Evolutionary conservation across 2,113 vertebrate species (phyloP).

Genomic region (Prinia subflava): DNA sequence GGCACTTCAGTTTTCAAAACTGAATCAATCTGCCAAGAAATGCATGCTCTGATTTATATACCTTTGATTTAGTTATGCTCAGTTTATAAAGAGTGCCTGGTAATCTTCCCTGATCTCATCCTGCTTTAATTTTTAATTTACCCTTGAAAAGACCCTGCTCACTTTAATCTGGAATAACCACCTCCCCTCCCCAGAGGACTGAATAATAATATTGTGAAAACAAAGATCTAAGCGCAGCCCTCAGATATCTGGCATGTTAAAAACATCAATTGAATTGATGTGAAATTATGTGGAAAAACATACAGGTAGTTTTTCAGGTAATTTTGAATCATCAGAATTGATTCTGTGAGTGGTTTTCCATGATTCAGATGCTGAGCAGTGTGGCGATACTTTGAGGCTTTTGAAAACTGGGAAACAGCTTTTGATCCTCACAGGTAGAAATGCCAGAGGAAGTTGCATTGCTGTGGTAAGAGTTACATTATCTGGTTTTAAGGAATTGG

Average conservation of each 20-base stretch:
- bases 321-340: neutral
- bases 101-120: slow-evolving; percentile 2
- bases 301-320: neutral
- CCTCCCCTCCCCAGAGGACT: neutral
- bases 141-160: neutral
- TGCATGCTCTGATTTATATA: neutral
- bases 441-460: neutral
- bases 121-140: slow-evolving; percentile 4
- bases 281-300: neutral
- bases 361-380: neutral
- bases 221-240: neutral
- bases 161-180: neutral
- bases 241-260: neutral
- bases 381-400: neutral
- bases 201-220: neutral
- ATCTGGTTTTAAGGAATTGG: neutral
- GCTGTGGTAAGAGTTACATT: neutral
- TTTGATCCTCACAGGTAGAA: neutral
- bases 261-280: neutral
- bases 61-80: neutral
- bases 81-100: neutral
- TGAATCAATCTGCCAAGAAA: neutral
- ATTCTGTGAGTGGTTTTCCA: neutral
- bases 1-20: neutral
- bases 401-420: neutral